These are phyloP conservation scores for Zoanthus solanderi DNA, from an alignment of 92 coral and sea anemone genomes.

Conservation along the genomic window DNA sequence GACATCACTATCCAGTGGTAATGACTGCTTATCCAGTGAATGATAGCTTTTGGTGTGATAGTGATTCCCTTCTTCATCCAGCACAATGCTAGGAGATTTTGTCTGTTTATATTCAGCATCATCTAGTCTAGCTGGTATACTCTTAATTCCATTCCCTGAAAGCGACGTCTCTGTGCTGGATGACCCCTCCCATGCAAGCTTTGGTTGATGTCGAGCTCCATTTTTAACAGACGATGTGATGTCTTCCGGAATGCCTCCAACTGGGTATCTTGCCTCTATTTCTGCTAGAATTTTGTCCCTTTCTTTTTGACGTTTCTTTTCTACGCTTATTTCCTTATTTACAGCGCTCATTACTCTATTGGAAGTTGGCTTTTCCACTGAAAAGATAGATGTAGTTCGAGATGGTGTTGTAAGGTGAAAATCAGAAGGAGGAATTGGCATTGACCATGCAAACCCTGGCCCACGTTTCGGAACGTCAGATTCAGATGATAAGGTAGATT, in stretches of 20 bases:
- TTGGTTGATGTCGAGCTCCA: conserved; percentile 13
- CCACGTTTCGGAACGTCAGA: conserved; percentile 38
- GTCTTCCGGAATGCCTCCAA: neutral
- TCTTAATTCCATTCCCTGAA: conserved; percentile 18
- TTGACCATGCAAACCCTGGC: conserved; percentile 40
- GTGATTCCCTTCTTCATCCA: conserved; percentile 16
- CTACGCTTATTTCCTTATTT: neutral
- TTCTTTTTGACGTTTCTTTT: conserved; percentile 29
- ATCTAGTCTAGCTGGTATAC: neutral
- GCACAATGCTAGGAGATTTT: neutral
- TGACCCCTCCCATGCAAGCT: conserved; percentile 28
- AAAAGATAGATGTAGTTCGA: conserved; percentile 13
- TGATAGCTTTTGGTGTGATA: neutral
- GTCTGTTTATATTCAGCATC: neutral
- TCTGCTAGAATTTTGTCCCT: conserved; percentile 31
- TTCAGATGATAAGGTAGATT: conserved; percentile 3
- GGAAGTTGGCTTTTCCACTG: neutral
- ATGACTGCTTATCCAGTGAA: conserved; percentile 2
- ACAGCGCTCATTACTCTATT: neutral
- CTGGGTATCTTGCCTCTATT: conserved; percentile 40
- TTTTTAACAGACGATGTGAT: neutral
- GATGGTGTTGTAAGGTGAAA: conserved; percentile 3
- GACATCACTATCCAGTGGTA: neutral
- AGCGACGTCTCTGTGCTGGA: conserved; percentile 25
- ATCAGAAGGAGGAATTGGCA: conserved; percentile 36